Evolutionary conservation across 2,113 vertebrate species (phyloP).

Genomic region (Dipodomys spectabilis): DNA sequence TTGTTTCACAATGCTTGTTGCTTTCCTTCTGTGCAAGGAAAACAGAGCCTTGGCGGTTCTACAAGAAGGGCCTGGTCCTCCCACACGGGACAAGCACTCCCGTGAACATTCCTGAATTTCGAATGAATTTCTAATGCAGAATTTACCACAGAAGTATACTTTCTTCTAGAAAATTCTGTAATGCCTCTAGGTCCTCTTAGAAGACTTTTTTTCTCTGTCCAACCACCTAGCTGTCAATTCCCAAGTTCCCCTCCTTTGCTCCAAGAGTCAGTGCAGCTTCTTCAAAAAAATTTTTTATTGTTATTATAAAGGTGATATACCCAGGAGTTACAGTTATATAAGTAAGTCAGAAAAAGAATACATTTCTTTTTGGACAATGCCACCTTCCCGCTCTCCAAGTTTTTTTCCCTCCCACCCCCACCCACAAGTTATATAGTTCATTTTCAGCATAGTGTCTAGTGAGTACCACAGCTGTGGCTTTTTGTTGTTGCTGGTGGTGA

Average conservation of each 20-base stretch:
- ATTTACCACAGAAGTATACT: background rate
- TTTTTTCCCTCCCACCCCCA: too few species aligned
- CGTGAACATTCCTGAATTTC: background rate
- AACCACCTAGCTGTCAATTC: background rate
- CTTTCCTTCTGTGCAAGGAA: background rate
- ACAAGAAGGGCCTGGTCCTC: background rate
- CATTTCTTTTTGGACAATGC: too few species aligned
- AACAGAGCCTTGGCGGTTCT: background rate
- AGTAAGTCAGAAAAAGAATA: too few species aligned
- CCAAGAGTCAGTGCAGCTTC: background rate
- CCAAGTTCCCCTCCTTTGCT: background rate
- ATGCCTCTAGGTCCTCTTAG: background rate
- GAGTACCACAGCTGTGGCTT: too few species aligned
- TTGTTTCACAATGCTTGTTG: background rate
- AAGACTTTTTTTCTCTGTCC: constrained; percentile 20
- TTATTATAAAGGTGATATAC: too few species aligned
- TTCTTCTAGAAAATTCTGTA: background rate
- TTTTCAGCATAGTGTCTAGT: too few species aligned
- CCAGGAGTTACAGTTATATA: too few species aligned
- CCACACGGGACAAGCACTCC: background rate
- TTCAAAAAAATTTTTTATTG: too few species aligned
- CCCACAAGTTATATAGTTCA: too few species aligned
- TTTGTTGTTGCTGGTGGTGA: too few species aligned
- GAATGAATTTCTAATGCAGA: background rate
- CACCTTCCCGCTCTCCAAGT: too few species aligned